phyloP scores from a whole-genome alignment of 2,888 invertebrate genomes.

The Sipha maydis region DNA sequence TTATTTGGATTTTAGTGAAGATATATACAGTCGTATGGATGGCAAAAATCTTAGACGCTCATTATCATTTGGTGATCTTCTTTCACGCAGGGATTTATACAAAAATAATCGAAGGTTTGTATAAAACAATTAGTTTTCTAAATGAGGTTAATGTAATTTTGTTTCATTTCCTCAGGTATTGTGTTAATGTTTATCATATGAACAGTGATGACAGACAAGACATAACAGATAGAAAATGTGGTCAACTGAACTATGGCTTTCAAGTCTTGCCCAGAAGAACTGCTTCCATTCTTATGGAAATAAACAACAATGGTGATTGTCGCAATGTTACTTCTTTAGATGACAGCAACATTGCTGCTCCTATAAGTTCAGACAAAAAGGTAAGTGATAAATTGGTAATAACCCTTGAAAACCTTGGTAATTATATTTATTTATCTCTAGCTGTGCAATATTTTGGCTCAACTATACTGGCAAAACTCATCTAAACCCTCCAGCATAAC shows the following conservation, averaged over 20 bases:
- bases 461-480: slow-evolving; percentile 47
- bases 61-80: slow-evolving; percentile 55
- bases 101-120: slow-evolving; percentile 56
- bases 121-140: not conserved
- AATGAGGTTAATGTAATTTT: not conserved
- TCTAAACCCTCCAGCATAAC: slow-evolving; percentile 41
- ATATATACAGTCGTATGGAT: slow-evolving; percentile 49
- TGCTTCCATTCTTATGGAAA: slow-evolving; percentile 54
- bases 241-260: slow-evolving; percentile 13
- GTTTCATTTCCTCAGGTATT: slow-evolving; percentile 34
- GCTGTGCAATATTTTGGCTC: slow-evolving; percentile 51
- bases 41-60: slow-evolving; percentile 50
- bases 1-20: slow-evolving; percentile 57
- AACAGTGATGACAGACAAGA: slow-evolving; percentile 45
- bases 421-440: slow-evolving; percentile 8
- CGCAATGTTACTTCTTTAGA: slow-evolving; percentile 47
- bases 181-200: slow-evolving; percentile 58
- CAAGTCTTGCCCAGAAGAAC: slow-evolving; percentile 47
- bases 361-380: slow-evolving; percentile 58
- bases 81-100: slow-evolving; percentile 55
- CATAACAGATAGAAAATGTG: slow-evolving; percentile 22
- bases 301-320: slow-evolving; percentile 54
- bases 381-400: not conserved
- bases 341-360: slow-evolving; percentile 50
- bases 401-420: not conserved